Conservation (phyloP, 2,113 vertebrate genomes). For the Choloepus hoffmanni region DNA sequence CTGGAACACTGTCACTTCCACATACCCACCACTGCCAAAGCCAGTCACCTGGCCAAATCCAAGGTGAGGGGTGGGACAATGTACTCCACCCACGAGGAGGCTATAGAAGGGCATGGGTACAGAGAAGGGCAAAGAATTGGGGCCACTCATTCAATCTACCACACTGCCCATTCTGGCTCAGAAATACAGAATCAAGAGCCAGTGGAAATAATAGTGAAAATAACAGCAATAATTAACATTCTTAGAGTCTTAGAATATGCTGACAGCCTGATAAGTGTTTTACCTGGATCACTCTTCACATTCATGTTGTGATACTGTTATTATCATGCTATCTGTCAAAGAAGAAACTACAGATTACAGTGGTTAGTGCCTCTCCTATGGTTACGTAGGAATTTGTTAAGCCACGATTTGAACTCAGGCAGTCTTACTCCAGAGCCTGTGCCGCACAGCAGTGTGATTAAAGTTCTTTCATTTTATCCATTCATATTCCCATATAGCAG, state of each 20-base stretch:
- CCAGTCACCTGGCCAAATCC: not conserved
- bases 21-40: not conserved
- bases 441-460: accelerated
- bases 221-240: not conserved
- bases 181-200: not conserved
- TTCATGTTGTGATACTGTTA: not conserved
- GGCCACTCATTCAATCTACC: not conserved
- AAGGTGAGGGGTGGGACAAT: not conserved
- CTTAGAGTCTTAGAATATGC: not conserved
- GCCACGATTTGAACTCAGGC: not conserved
- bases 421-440: not conserved
- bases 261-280: not conserved
- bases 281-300: not conserved
- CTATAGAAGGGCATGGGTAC: not conserved
- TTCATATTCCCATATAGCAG: too few species aligned
- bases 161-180: not conserved
- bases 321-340: not conserved
- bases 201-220: not conserved
- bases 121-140: not conserved
- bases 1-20: not conserved
- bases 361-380: not conserved
- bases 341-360: not conserved
- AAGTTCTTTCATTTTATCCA: not conserved
- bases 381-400: not conserved
- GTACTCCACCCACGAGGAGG: not conserved